Evolutionary conservation across 37 sponge, comb jelly and placozoan species (phyloP).

Genomic region (Oopsacas minuta): DNA sequence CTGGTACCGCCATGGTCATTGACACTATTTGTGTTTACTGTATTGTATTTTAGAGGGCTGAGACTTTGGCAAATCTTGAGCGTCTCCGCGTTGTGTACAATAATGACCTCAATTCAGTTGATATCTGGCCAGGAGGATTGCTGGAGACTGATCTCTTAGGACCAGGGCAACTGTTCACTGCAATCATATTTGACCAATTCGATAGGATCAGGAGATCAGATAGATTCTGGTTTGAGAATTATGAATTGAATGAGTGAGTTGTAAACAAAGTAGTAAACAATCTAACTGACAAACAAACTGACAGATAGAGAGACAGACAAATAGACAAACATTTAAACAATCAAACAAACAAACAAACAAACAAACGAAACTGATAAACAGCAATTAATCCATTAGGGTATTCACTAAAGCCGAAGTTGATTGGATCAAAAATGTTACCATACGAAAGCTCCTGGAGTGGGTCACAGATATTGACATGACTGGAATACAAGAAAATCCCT

Average conservation of each 20-base stretch:
- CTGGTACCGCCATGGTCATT: too few species aligned
- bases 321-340: background rate
- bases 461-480: conserved; percentile 34
- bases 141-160: conserved; percentile 56
- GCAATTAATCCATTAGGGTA: conserved; percentile 26
- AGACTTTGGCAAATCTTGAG: conserved; percentile 45
- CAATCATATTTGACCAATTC: conserved; percentile 80
- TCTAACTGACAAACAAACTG: background rate
- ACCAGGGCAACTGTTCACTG: conserved; percentile 75
- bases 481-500: conserved; percentile 44
- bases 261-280: background rate
- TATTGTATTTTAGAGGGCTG: background rate
- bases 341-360: background rate
- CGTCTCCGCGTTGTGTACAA: conserved; percentile 62
- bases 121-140: conserved; percentile 82
- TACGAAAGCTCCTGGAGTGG: conserved; percentile 33
- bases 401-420: conserved; percentile 54
- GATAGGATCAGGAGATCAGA: conserved; percentile 75
- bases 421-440: conserved; percentile 32
- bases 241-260: conserved; percentile 47
- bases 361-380: background rate
- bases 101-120: conserved; percentile 46
- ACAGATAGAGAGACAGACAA: background rate
- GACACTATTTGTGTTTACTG: background rate
- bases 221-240: conserved; percentile 92